Conservation (phyloP, 1,140 invertebrate genomes). For the Glossosoma conforme region DNA sequence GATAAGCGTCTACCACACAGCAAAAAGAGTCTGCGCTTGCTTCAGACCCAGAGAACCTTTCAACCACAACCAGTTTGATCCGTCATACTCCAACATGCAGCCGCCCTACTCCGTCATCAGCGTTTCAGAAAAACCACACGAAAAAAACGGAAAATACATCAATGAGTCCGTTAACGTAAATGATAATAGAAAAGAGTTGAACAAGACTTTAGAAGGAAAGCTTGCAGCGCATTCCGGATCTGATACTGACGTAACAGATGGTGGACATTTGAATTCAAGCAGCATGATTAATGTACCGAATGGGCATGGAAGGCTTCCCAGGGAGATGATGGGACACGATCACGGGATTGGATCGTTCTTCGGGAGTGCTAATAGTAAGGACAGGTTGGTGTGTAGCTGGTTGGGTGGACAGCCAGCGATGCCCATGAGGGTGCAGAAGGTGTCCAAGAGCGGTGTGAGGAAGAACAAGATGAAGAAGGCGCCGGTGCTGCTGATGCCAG, state of each 20-base stretch:
- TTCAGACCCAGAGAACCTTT: slow-evolving; percentile 45
- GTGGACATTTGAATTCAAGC: not conserved
- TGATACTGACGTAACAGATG: slow-evolving; percentile 23
- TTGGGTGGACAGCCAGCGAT: slow-evolving; percentile 45
- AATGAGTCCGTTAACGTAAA: slow-evolving; percentile 37
- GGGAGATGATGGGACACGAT: slow-evolving; percentile 14
- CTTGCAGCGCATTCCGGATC: slow-evolving; percentile 32
- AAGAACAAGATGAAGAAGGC: slow-evolving; percentile 35
- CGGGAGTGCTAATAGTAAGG: slow-evolving; percentile 49
- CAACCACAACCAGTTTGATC: slow-evolving; percentile 49
- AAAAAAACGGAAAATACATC: slow-evolving; percentile 36
- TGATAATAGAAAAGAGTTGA: slow-evolving; percentile 38
- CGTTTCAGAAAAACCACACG: slow-evolving; percentile 33
- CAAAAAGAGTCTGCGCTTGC: slow-evolving; percentile 52
- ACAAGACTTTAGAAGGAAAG: slow-evolving; percentile 42
- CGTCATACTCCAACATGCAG: slow-evolving; percentile 35
- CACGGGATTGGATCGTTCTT: slow-evolving; percentile 32
- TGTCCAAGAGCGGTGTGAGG: slow-evolving; percentile 33
- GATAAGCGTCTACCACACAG: slow-evolving; percentile 50
- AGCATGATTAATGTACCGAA: not conserved
- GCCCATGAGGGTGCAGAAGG: slow-evolving; percentile 24
- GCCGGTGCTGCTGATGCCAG: slow-evolving; percentile 39
- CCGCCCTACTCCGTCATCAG: slow-evolving; percentile 41
- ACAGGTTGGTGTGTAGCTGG: slow-evolving; percentile 52
- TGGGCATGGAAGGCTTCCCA: not conserved